Conservation (phyloP, 1,140 invertebrate genomes). For the Coptotermes formosanus region DNA sequence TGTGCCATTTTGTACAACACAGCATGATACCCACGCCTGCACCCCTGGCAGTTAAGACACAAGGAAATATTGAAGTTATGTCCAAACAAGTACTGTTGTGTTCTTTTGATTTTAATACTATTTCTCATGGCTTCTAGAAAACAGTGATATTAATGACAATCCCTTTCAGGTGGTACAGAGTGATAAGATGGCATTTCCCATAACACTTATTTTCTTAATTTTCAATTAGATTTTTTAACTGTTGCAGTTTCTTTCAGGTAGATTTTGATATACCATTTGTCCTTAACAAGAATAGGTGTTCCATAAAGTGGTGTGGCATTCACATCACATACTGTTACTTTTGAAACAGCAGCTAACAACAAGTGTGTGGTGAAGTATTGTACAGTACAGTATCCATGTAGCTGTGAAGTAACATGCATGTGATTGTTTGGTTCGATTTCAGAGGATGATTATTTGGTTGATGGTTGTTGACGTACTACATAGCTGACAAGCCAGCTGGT, state of each 20-base stretch:
- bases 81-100: background rate
- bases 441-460: slow-evolving; percentile 11
- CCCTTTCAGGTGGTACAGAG: slow-evolving; percentile 20
- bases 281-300: slow-evolving; percentile 37
- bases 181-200: slow-evolving; percentile 21
- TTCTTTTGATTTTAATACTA: background rate
- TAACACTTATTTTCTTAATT: slow-evolving; percentile 34
- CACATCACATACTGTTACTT: slow-evolving; percentile 20
- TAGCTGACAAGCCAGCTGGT: background rate
- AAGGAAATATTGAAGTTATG: background rate
- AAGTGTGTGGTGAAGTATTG: slow-evolving; percentile 12
- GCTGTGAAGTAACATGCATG: slow-evolving; percentile 33
- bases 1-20: background rate
- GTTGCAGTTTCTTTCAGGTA: slow-evolving; percentile 36
- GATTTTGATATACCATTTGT: slow-evolving; percentile 28
- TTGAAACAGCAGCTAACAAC: background rate
- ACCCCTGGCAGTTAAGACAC: background rate
- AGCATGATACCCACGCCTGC: background rate
- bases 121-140: background rate
- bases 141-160: background rate
- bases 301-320: slow-evolving; percentile 37
- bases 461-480: background rate
- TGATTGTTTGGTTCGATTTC: slow-evolving; percentile 22
- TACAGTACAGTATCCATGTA: slow-evolving; percentile 21
- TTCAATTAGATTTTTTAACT: slow-evolving; percentile 36